Base-by-base conservation (phyloP, 2,113 vertebrate species). In the Stegastes partitus region DNA sequence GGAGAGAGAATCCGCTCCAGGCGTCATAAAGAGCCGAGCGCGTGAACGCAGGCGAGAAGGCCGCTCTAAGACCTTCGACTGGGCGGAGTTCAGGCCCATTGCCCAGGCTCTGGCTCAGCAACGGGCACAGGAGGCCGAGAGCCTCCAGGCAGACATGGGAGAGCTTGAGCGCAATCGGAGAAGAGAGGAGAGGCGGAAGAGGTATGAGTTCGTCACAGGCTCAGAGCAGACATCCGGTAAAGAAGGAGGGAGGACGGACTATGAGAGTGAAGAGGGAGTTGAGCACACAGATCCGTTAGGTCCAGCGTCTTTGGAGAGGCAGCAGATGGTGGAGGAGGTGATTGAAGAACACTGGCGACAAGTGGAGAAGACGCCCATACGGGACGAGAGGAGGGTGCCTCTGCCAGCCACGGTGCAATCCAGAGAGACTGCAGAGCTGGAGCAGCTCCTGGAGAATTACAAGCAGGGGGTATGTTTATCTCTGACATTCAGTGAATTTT, bases 331-430 rank as follows among this genome's bases (percentile, higher is more conserved):
- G 70, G 94, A 95, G 77, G 94, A 95, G 47, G 94, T 93, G 73
- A 96, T 96, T 2, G 95, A 96, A 74, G 92, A 95, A 77, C 94
- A 91, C 74, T 96, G 95, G 95, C 92, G 94, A 68, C 94, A 95
- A 89, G 94, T 96, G 73, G 95, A 96, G 88, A 93, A 92, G 75
- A 95, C 95, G 0, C 95, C 94, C 19, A 88, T 95, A n/a, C 85
- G 95, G 54, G 94, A 95, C 2, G 95, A 95, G 81, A 89, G 92
- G 75, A 89, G 94, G 66, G 92, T 96, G 11, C 92, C 94, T 2
- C 83, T 96, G 53, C 85, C 94, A 42, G 39, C 81, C 0, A 23
- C 92, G 0, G 34, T 47, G 55, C 89, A 79, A 12, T 15, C 80
- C 18, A 89, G 76, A 75, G 94, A 95, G 45, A 87, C 92, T 0